These are phyloP conservation scores for Tetanocera ferruginea DNA, from an alignment of 2,888 invertebrate genomes.

Conservation along the genomic window DNA sequence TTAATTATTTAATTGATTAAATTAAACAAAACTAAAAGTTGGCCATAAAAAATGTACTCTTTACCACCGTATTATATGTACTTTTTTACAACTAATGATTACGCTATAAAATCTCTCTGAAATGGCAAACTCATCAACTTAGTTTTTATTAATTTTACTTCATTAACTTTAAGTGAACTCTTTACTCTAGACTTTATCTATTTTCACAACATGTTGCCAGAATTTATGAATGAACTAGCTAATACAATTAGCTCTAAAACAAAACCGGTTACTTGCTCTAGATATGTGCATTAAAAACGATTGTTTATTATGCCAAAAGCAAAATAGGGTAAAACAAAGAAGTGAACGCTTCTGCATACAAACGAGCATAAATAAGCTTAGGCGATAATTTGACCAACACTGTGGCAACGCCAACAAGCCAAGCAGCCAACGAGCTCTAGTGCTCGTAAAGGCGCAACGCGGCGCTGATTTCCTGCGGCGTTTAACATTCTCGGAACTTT, in stretches of 20 bases:
- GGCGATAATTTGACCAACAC: slow-evolving; percentile 38
- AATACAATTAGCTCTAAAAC: background rate
- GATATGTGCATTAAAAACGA: slow-evolving; percentile 10
- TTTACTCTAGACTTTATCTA: too few relatives aligned
- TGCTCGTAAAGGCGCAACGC: background rate
- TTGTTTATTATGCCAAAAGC: slow-evolving; percentile 12
- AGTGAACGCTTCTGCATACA: background rate
- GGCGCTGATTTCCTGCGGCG: slow-evolving; percentile 37
- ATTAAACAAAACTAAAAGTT: too few relatives aligned
- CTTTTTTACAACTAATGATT: too few relatives aligned
- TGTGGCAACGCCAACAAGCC: slow-evolving; percentile 24
- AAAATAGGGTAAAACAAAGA: background rate
- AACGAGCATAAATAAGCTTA: slow-evolving; percentile 24
- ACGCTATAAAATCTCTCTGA: too few relatives aligned
- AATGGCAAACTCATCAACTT: too few relatives aligned
- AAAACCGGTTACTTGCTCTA: slow-evolving; percentile 15
- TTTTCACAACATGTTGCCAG: too few relatives aligned
- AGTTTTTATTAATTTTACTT: too few relatives aligned
- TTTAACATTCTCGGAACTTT: slow-evolving; percentile 39
- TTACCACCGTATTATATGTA: too few relatives aligned
- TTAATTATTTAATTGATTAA: too few relatives aligned
- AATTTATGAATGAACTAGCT: background rate
- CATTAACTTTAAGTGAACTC: too few relatives aligned
- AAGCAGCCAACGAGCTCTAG: background rate
- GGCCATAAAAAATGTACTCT: too few relatives aligned